Evolutionary conservation across 2,888 invertebrate species (phyloP), one percentile per base, ranked within the genome.

Genomic region (Cataglyphis altisquamis): DNA sequence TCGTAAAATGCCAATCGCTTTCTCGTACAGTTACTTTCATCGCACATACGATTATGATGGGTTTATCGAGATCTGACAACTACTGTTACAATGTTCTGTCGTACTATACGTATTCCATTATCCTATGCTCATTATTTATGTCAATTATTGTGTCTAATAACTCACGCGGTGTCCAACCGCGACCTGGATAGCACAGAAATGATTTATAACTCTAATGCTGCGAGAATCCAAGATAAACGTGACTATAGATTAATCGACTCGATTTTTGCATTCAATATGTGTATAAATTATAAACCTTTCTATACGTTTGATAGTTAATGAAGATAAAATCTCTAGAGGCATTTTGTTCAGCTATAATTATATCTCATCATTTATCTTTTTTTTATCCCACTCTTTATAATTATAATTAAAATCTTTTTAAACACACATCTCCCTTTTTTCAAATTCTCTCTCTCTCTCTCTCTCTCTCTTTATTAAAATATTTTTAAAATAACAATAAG

Each of bases 31-130:
- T 52, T 32, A 70, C 45, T 52, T 70, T 70, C 78, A 45, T 39
- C 18, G 32, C 10, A 9, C 18, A 0, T 25, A 9, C 32, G 29
- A 66, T 57, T 41, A 41, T 57, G 45, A 80, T 80, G 60, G 60
- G 72, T 80, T 80, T 80, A 80, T 80, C 72, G 57, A 45, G 72
- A 80, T 80, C 72, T 48, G 25, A 60, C 78, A 36, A 80, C 45
- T 78, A 78, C 78, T 70, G 78, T 80, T 68, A 68, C 70, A 57
- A 32, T 57, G 25, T 55, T 41, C 48, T 52, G 8, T 52, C n/a
- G n/a, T n/a, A 67, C 32, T 45, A 18, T 25, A 60, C 36, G 25
- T 70, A 60, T 62, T 12, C 55, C 41, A 78, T 78, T 70, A 78
- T 48, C 12, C 60, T 45, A 62, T 36, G 25, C 36, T 60, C 78